A percentile compares a stretch with the other conserved stretches of the same genome.
Conservation (phyloP, 1,140 invertebrate species). For the Hesperophylax magnus region DNA sequence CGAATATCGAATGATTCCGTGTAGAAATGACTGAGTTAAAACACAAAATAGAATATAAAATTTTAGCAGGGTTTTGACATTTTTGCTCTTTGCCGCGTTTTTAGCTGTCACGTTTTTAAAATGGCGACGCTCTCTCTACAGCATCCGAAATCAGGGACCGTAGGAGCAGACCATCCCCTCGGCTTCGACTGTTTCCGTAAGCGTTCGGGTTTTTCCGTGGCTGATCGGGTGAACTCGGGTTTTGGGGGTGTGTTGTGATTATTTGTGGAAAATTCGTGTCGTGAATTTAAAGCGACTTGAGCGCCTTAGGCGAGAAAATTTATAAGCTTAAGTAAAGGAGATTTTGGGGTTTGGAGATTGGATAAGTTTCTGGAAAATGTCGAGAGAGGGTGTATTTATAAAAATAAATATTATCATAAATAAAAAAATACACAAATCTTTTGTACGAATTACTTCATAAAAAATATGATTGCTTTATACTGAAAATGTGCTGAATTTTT, state of each 20-base stretch:
- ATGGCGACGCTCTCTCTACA: not conserved
- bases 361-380: not conserved
- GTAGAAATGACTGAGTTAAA: not conserved
- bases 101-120: not conserved
- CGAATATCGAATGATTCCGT: not conserved
- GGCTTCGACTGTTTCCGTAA: not conserved
- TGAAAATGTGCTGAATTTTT: too few relatives aligned
- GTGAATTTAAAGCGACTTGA: too few relatives aligned
- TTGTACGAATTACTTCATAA: too few relatives aligned
- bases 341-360: not conserved
- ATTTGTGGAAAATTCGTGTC: not conserved
- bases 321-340: not conserved
- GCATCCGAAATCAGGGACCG: not conserved
- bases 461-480: too few relatives aligned
- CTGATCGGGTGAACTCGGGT: not conserved
- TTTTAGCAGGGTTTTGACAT: not conserved
- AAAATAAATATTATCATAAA: too few relatives aligned
- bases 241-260: not conserved
- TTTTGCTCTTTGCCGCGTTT: not conserved
- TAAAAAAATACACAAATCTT: too few relatives aligned
- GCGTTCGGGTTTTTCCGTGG: not conserved
- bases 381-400: not conserved
- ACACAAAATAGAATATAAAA: too few relatives aligned
- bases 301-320: not conserved
- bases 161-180: not conserved